Conservation (phyloP, 2,888 invertebrate species). For the Dicranocentrus wangi region DNA sequence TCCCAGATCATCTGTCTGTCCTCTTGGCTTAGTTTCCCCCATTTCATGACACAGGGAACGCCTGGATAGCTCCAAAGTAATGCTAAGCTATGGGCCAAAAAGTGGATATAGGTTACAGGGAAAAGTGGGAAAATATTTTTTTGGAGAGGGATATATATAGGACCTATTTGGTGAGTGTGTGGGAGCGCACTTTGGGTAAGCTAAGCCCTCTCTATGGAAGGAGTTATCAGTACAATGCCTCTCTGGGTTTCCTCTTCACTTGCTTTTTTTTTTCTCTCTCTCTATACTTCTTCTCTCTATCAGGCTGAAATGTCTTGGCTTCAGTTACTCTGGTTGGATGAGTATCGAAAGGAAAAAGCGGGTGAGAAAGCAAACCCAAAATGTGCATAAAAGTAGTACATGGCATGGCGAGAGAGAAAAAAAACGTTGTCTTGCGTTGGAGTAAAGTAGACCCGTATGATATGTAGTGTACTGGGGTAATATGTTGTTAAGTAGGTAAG, state of each 20-base stretch:
- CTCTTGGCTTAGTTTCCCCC: constrained; percentile 42
- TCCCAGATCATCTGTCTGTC: constrained; percentile 44
- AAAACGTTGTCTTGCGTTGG: no score
- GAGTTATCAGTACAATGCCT: not conserved
- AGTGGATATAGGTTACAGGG: constrained; percentile 33
- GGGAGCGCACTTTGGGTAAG: no score
- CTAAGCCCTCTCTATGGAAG: no score
- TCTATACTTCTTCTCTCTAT: not conserved
- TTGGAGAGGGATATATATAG: no score
- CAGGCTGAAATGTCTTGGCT: no score
- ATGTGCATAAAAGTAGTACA: not conserved
- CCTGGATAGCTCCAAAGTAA: no score
- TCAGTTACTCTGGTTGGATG: not conserved
- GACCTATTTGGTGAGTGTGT: no score
- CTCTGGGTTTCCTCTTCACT: not conserved
- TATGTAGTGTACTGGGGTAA: no score
- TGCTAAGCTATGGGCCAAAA: not conserved
- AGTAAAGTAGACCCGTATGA: no score
- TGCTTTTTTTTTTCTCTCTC: not conserved
- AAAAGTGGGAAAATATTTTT: constrained; percentile 26
- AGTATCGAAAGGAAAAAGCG: not conserved
- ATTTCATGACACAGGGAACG: no score
- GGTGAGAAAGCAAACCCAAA: not conserved
- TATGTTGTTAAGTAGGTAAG: constrained; percentile 21
- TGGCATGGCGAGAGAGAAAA: no score